Percentiles rank a stretch among this genome's conserved stretches.
Conservation (phyloP, 30 jellyfish, hydroid and myxozoan species). For the Turritopsis rubra region DNA sequence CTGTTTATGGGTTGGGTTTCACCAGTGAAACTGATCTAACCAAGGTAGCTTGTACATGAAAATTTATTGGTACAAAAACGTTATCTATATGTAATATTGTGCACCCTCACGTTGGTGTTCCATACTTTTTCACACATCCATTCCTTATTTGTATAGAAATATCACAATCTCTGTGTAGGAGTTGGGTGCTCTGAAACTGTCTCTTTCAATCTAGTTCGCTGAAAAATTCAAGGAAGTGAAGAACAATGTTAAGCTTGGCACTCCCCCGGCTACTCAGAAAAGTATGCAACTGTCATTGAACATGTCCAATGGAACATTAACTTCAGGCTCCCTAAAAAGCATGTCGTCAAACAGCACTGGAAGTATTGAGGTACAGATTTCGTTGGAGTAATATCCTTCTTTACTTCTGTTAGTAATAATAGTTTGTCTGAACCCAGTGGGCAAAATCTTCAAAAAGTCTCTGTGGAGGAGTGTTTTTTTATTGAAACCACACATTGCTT, state of each 20-base stretch:
- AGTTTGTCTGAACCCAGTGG: too few species aligned
- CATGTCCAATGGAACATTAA: constrained; percentile 16
- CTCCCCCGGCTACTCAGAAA: constrained; percentile 44
- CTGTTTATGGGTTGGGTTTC: constrained; percentile 94
- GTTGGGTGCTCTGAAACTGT: too few species aligned
- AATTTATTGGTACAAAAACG: too few species aligned
- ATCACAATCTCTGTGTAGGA: too few species aligned
- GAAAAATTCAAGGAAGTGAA: constrained; percentile 89
- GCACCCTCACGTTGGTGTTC: not conserved
- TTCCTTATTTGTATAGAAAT: not conserved
- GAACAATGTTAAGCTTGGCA: constrained; percentile 39
- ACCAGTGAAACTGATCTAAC: constrained; percentile 72
- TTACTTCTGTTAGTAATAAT: not conserved
- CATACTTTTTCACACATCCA: not conserved
- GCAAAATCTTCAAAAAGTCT: too few species aligned
- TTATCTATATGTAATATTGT: not conserved
- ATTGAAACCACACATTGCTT: not conserved
- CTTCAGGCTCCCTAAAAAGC: constrained; percentile 51
- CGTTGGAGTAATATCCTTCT: not conserved
- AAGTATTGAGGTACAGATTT: constrained; percentile 88
- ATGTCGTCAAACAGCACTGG: constrained; percentile 70
- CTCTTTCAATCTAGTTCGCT: constrained; percentile 68
- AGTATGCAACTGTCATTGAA: not conserved
- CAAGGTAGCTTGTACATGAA: constrained; percentile 44
- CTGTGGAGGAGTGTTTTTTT: not conserved